A percentile compares a stretch with the other conserved stretches of the same genome.
phyloP scores from a whole-genome alignment of 2,888 invertebrate genomes.

The Hofmannophila pseudospretella region DNA sequence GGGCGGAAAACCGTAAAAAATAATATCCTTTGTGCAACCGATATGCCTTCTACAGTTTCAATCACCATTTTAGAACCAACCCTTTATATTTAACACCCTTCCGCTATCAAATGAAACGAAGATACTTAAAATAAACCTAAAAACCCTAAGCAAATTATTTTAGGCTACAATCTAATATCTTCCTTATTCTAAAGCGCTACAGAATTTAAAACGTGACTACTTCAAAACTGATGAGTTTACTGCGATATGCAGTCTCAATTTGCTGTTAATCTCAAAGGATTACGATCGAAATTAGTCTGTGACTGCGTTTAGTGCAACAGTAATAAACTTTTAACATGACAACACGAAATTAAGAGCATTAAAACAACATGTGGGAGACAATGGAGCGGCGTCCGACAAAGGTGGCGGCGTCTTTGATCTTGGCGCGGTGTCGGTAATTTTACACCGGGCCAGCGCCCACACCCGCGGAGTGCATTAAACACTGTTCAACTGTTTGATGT shows the following conservation, averaged over 20 bases:
- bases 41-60: slow-evolving; percentile 34
- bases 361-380: slow-evolving; percentile 70
- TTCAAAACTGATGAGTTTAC: slow-evolving; percentile 2
- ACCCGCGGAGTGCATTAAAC: slow-evolving; percentile 9
- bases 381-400: slow-evolving; percentile 60
- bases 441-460: slow-evolving; percentile 44
- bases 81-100: slow-evolving; percentile 55
- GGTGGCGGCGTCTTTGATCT: slow-evolving; percentile 58
- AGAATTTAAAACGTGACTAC: neutral
- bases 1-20: neutral
- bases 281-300: slow-evolving; percentile 26
- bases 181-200: neutral
- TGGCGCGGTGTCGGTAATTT: slow-evolving; percentile 51
- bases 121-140: no score
- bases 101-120: slow-evolving; percentile 57
- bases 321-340: slow-evolving; percentile 72
- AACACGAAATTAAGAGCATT: slow-evolving; percentile 67
- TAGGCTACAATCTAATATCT: neutral
- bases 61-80: slow-evolving; percentile 42
- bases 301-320: slow-evolving; percentile 15
- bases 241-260: slow-evolving; percentile 8
- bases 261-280: slow-evolving; percentile 11
- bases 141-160: neutral
- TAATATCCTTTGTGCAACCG: slow-evolving; percentile 8
- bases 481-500: slow-evolving; percentile 10